Base-by-base conservation (phyloP, 2,113 vertebrate species). In the Pseudois nayaur region DNA sequence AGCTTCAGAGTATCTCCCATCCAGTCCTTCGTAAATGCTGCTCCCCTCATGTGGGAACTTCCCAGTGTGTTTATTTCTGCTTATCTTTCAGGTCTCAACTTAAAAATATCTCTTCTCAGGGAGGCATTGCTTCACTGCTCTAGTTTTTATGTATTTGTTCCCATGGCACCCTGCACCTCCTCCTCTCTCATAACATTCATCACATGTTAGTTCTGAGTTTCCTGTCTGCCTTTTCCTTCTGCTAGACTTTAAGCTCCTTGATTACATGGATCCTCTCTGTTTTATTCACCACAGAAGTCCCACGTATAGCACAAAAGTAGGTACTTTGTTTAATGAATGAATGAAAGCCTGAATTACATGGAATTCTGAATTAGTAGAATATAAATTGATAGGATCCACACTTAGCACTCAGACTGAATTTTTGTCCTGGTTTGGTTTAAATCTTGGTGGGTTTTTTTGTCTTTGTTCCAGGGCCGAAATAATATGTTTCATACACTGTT, bases 401-500 rank as follows among this genome's bases (percentile, higher is more conserved):
- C 89, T 91, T 92, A 52, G 74, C 23, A 87, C 21, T 36, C 19
- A 59, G 59, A 59, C 64, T 62, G 54, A 86, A 64, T 67, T 88
- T 74, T 88, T 31, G 8, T 14, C 60, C 29, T 85, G 27, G 83
- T 95, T 96, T 92, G 55, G 23, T 79, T 96, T 95, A 89, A 96
- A 59, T 67, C n/a, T 89, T 96, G 27, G 57, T 62, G 3, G 64
- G 9, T 87, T 93, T 95, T 74, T 96, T 87, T 94, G 40, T 96
- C 67, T 95, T 96, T 89, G 7, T 43, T 98, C 88, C 98, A 99
- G 99, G 99, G 99, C 94, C 94, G 99, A 98, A 99, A 99, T 98
- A 99, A 99, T 98, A 99, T 99, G 98, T 99, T 99, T 98, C 99
- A 99, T 97, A 99, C 99, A 0, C 98, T 99, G 97, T 99, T 99